phyloP scores from a whole-genome alignment of 1,140 invertebrate species.

The Aphelenchoides avenae region DNA sequence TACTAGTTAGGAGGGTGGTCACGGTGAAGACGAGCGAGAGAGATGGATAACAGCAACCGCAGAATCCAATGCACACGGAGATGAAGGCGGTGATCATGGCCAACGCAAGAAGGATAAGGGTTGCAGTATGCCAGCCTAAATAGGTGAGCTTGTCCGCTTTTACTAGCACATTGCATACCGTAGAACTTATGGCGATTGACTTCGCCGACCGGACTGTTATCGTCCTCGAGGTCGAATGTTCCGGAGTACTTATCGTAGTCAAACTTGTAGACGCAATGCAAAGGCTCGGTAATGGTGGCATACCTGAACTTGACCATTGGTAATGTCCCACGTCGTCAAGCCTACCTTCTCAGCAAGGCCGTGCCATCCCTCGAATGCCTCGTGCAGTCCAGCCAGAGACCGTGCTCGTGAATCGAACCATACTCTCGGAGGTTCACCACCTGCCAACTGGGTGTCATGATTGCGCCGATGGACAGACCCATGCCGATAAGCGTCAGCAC shows the following conservation, averaged over 20 bases:
- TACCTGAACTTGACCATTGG: slow-evolving; percentile 40
- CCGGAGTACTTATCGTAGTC: slow-evolving; percentile 60
- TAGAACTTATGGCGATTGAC: slow-evolving; percentile 59
- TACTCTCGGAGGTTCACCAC: slow-evolving; percentile 57
- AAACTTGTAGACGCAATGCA: slow-evolving; percentile 59
- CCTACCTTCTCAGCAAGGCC: slow-evolving; percentile 50
- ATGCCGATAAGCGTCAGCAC: slow-evolving; percentile 54
- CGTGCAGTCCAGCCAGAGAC: slow-evolving; percentile 57
- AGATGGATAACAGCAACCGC: slow-evolving; percentile 56
- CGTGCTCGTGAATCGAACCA: slow-evolving; percentile 58
- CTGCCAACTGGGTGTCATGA: slow-evolving; percentile 56
- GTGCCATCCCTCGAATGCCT: slow-evolving; percentile 54
- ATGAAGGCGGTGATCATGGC: slow-evolving; percentile 52
- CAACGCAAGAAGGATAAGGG: slow-evolving; percentile 50
- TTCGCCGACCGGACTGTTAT: slow-evolving; percentile 58
- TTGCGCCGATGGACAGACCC: slow-evolving; percentile 55
- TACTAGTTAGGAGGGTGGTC: slow-evolving; percentile 53
- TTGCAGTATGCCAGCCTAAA: slow-evolving; percentile 56
- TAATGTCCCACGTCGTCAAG: too few relatives aligned
- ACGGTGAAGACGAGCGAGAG: slow-evolving; percentile 51
- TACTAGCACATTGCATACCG: too few relatives aligned
- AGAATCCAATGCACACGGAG: slow-evolving; percentile 51
- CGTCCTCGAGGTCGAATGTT: slow-evolving; percentile 58
- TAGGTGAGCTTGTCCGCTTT: too few relatives aligned
- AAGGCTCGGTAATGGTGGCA: slow-evolving; percentile 53